phyloP scores from a whole-genome alignment of 1,140 invertebrate genomes.

The Lordiphosa clarofinis region DNA sequence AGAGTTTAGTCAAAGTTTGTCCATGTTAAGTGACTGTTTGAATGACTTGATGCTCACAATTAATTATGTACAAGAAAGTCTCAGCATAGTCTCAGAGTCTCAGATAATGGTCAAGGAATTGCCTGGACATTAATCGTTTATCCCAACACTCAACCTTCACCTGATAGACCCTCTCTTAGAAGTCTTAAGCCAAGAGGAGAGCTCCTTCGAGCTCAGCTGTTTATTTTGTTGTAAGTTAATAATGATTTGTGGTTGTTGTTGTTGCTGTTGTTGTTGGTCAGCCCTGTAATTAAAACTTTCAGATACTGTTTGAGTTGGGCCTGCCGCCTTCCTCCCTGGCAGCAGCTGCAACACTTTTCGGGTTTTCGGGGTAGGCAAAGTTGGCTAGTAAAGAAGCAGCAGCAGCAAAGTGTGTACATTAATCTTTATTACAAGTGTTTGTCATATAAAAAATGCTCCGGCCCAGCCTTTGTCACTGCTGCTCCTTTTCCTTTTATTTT shows the following conservation, averaged over 20 bases:
- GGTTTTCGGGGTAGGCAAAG: slow-evolving; percentile 51
- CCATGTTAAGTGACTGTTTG: slow-evolving; percentile 65
- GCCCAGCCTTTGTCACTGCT: slow-evolving; percentile 67
- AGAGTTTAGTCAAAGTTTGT: slow-evolving; percentile 55
- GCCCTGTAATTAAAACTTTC: slow-evolving; percentile 72
- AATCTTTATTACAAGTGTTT: slow-evolving; percentile 78
- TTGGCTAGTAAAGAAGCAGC: slow-evolving; percentile 17
- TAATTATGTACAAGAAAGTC: slow-evolving; percentile 37
- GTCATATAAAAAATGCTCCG: slow-evolving; percentile 50
- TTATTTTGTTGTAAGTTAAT: slow-evolving; percentile 61
- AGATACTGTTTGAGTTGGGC: slow-evolving; percentile 68
- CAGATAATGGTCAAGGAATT: slow-evolving; percentile 46
- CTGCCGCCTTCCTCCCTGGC: background rate
- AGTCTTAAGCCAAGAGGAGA: slow-evolving; percentile 23
- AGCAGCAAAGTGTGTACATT: slow-evolving; percentile 37
- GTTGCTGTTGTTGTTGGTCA: slow-evolving; percentile 39
- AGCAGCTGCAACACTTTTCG: slow-evolving; percentile 43
- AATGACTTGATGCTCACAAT: slow-evolving; percentile 57
- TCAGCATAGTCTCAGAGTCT: slow-evolving; percentile 45
- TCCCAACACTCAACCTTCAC: slow-evolving; percentile 25
- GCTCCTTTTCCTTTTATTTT: slow-evolving; percentile 55
- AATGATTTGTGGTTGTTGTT: slow-evolving; percentile 61
- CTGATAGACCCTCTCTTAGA: slow-evolving; percentile 24
- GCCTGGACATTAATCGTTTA: slow-evolving; percentile 46
- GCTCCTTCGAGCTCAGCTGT: slow-evolving; percentile 44